A percentile compares a stretch with the other conserved stretches of the same genome.
Conservation (phyloP, 2,113 vertebrate species). For the Azemiops feae region DNA sequence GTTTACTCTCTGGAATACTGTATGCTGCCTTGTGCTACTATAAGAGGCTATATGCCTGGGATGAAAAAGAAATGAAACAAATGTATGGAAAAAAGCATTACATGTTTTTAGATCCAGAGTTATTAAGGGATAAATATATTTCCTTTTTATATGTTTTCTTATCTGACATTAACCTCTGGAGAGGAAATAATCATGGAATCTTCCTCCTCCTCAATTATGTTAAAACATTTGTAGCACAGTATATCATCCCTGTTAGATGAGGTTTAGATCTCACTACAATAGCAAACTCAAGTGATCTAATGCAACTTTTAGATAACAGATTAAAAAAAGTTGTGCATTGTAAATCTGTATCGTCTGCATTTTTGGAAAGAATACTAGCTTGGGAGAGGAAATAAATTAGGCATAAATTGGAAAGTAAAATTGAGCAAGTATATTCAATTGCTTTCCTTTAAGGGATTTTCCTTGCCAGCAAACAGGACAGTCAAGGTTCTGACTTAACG, state of each 20-base stretch:
- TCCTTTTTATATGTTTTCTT: not conserved
- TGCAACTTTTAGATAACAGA: not conserved
- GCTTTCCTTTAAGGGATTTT: not conserved
- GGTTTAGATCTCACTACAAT: not conserved
- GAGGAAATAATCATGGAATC: not conserved
- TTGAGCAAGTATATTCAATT: not conserved
- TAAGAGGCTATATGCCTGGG: not conserved
- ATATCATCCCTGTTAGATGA: not conserved
- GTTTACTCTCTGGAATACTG: not conserved
- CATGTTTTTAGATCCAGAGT: not conserved
- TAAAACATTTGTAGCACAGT: not conserved
- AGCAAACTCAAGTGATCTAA: not conserved
- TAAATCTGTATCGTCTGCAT: not conserved
- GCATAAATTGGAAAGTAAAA: not conserved
- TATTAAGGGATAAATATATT: not conserved
- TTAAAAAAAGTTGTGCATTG: not conserved
- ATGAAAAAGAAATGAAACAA: not conserved
- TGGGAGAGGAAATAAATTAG: not conserved
- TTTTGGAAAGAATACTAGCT: not conserved
- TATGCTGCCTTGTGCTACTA: not conserved
- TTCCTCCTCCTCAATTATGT: rapidly evolving
- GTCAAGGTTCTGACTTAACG: not conserved
- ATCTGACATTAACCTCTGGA: not conserved
- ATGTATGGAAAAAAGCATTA: not conserved
- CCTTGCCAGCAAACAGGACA: not conserved